phyloP scores from a whole-genome alignment of 1,140 invertebrate species.

The Zelostemma sp. region DNA sequence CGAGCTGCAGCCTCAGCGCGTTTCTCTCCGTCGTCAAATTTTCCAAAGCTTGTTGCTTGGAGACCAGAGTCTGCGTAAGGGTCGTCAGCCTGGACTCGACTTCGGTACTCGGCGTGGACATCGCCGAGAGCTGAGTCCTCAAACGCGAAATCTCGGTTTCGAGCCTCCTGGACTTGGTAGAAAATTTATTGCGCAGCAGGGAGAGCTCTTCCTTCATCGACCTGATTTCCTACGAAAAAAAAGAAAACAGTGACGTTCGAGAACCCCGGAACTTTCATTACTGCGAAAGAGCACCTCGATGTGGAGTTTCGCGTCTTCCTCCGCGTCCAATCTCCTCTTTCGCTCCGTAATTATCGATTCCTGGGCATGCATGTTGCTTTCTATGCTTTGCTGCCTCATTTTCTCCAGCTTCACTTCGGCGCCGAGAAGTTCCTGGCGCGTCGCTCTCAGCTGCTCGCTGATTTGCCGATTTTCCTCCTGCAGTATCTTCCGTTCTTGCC shows the following conservation, averaged over 20 bases:
- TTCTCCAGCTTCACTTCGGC: constrained; percentile 67
- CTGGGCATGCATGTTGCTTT: constrained; percentile 67
- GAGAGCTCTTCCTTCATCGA: constrained; percentile 74
- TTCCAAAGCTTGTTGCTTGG: constrained; percentile 85
- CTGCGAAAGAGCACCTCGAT: constrained; percentile 60
- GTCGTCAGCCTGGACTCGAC: constrained; percentile 78
- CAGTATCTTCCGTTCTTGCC: constrained; percentile 75
- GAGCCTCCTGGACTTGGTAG: constrained; percentile 72
- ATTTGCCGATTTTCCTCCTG: constrained; percentile 74
- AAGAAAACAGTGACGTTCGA: neutral
- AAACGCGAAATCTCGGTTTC: constrained; percentile 76
- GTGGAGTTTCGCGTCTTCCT: constrained; percentile 74
- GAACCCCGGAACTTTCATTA: neutral
- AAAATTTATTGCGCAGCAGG: constrained; percentile 70
- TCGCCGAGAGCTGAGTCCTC: constrained; percentile 71
- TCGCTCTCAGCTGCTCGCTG: constrained; percentile 70
- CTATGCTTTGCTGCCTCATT: constrained; percentile 58
- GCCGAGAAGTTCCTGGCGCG: constrained; percentile 71
- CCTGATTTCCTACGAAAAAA: constrained; percentile 72
- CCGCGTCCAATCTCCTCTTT: constrained; percentile 70
- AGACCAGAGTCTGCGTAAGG: constrained; percentile 83
- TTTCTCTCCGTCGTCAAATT: constrained; percentile 83
- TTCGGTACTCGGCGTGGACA: constrained; percentile 73
- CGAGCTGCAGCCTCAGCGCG: constrained; percentile 82
- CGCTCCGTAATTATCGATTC: constrained; percentile 73